Base-by-base conservation (phyloP, 2,113 vertebrate species). In the Castor canadensis region DNA sequence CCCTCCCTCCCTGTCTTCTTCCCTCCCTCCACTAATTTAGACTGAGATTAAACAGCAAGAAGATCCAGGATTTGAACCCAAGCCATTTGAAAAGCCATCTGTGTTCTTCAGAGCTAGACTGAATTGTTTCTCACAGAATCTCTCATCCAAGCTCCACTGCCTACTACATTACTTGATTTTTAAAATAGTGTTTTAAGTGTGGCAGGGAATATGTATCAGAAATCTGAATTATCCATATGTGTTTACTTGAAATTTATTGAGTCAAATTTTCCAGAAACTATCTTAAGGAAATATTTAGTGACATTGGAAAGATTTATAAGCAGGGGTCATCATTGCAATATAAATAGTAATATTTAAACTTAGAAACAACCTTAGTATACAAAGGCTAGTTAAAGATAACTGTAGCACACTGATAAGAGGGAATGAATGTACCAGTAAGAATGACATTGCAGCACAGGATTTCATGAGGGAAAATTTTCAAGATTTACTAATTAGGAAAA, bases 101-200 rank as follows among this genome's bases (percentile, higher is more conserved):
- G 40, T 87, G 40, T 45, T 93, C 76, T 82, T 62, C 35, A 47
- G 60, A 22, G 58, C 1, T 52, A 54, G n/a, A 64, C 2, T 35
- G 30, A 90, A 87, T 28, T 28, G 40, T 71, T 94, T 89, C 38
- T 69, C 64, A 83, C 6, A 80, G 56, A 89, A 45, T 56, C 71
- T 66, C 49, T 73, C 3, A 32, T 66, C 66, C 40, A 93, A 62
- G 11, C 35, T 28, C 32, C 30, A 32, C 2, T 45, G 38, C 38
- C 85, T 0, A 62, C 3, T 54, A 45, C 0, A 40, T 19, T 56
- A 77, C 67, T 95, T 77, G 17, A 71, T 66, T 90, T 79, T 89
- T 82, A 49, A 95, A 96, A 62, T 1, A 30, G 58, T 85, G 60
- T 67, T 94, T 91, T 76, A 92, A 85, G 73, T n/a, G n/a, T 81